A percentile compares a stretch with the other conserved stretches of the same genome.
Evolutionary conservation across 2,888 invertebrate species (phyloP).

Genomic region (Sericinus montela): DNA sequence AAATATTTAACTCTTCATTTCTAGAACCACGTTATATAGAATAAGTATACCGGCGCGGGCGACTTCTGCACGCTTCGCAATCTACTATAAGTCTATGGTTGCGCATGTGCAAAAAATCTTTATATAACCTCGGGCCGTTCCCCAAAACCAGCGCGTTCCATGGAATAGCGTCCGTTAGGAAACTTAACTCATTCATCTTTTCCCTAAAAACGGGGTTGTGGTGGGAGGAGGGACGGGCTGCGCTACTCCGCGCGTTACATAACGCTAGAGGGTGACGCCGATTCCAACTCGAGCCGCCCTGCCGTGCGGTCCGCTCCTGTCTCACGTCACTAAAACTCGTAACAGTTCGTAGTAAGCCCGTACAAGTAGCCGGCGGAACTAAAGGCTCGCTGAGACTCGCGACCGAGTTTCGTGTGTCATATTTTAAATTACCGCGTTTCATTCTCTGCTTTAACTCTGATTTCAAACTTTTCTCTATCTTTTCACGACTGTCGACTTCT

Average conservation of each 20-base stretch:
- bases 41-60: conserved; percentile 34
- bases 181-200: conserved; percentile 78
- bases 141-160: conserved; percentile 58
- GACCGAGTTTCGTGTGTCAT: conserved; percentile 15
- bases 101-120: conserved; percentile 58
- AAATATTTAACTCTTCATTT: background rate
- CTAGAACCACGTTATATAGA: background rate
- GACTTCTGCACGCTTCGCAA: conserved; percentile 25
- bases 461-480: conserved; percentile 39
- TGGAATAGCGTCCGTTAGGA: conserved; percentile 69
- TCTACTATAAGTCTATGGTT: background rate
- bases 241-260: conserved; percentile 63
- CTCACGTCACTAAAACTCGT: conserved; percentile 26
- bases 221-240: conserved; percentile 48
- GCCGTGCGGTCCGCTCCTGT: conserved; percentile 44
- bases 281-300: conserved; percentile 51
- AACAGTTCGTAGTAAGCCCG: conserved; percentile 25
- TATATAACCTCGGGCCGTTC: conserved; percentile 61
- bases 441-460: conserved; percentile 28
- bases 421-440: conserved; percentile 24
- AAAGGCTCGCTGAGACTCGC: conserved; percentile 19
- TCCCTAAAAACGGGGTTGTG: conserved; percentile 64
- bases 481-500: conserved; percentile 32
- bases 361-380: conserved; percentile 27
- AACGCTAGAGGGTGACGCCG: conserved; percentile 50